Evolutionary conservation across 2,888 invertebrate genomes (phyloP).

Genomic region (Nasonia oneida): DNA sequence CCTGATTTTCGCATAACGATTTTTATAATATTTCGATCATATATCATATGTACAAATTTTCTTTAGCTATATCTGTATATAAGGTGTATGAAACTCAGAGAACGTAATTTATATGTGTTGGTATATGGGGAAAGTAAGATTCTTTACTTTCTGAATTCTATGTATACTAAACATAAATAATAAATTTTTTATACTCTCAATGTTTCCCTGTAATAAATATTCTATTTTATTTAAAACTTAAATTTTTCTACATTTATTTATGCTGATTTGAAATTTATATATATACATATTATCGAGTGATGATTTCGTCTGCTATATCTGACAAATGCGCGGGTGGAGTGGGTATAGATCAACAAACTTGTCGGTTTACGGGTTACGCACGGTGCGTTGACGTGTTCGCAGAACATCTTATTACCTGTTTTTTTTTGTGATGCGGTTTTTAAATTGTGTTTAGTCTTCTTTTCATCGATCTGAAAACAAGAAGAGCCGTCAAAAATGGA

Average conservation of each 20-base stretch:
- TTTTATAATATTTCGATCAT: too few species aligned
- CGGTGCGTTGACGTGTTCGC: conserved; percentile 46
- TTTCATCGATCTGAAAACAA: not conserved
- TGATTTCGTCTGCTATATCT: conserved; percentile 28
- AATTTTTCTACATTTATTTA: not conserved
- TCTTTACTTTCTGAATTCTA: not conserved
- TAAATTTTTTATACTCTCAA: not conserved
- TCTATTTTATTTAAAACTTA: conserved; percentile 4
- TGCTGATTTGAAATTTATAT: not conserved
- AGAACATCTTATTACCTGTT: conserved; percentile 5
- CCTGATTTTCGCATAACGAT: too few species aligned
- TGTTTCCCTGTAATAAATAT: not conserved
- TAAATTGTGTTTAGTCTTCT: not conserved
- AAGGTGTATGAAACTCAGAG: not conserved
- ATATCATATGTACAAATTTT: too few species aligned
- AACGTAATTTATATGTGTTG: not conserved
- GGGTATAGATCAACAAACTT: conserved; percentile 44
- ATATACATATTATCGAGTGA: not conserved
- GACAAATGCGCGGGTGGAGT: conserved; percentile 11
- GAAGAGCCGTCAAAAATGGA: conserved; percentile 47
- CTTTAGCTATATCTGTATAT: not conserved
- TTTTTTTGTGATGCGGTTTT: conserved; percentile 5
- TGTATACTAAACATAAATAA: not conserved
- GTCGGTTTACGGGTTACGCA: not conserved
- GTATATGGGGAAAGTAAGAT: not conserved